Evolutionary conservation across 2,797 vertebrate genomes (phyloP), one percentile per base, ranked within the genome.

Genomic region (Anguilla obscura): DNA sequence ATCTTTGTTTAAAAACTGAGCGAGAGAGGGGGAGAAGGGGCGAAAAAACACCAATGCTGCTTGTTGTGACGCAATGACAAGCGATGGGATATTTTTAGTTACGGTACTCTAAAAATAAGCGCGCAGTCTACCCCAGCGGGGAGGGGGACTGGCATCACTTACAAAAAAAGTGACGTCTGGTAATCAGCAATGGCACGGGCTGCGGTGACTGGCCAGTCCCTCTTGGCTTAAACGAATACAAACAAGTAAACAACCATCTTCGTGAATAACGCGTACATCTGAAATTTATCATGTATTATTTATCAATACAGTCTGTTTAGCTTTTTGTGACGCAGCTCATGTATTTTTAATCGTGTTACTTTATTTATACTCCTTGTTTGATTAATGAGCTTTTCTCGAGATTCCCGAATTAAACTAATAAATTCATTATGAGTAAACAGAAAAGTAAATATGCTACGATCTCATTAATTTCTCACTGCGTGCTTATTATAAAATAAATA

Each of bases 41-140:
- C 50, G 6, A 80, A 45, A 83, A 60, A 52, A 85, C 2, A 89
- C 89, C 89, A 84, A 88, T 86, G 91, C 93, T 92, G 89, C 91
- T 89, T 90, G 91, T 92, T 92, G 94, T 94, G 94, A 94, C 91
- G 93, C 86, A 89, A 86, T 88, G 90, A 92, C 90, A 92, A 90
- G 89, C 33, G 90, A 89, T 50, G 79, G 90, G 89, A 86, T 94
- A 93, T 92, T 92, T 93, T 94, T 93, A 91, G 90, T 89, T 84
- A 88, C 87, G 54, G 6, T 63, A 82, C 85, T 76, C 92, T 92
- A 93, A 91, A 94, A 94, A 94, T 93, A 93, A 88, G 85, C 60
- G 16, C 1, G 24, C 88, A 87, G 63, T 84, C 48, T 71, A 91
- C 82, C 85, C 45, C 79, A 48, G 85, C 84, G 48, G 52, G 63